Evolutionary conservation across 2,888 invertebrate genomes (phyloP).

Genomic region (Marronus borbonicus): DNA sequence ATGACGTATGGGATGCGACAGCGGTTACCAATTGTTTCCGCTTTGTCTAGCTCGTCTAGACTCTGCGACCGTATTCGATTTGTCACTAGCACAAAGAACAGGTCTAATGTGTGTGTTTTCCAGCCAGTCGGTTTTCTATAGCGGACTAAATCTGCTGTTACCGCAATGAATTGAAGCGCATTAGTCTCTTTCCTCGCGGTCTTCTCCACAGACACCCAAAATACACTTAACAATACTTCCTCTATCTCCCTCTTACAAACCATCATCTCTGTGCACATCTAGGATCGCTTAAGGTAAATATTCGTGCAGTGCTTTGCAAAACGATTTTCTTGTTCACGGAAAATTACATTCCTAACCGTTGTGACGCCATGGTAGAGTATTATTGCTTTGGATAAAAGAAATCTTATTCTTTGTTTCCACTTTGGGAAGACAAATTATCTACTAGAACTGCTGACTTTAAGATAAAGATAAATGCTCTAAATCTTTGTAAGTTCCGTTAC

Average conservation of each 20-base stretch:
- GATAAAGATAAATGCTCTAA: too few species aligned
- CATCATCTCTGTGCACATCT: neutral
- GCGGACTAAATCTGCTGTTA: constrained; percentile 63
- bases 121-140: constrained; percentile 60
- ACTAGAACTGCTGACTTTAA: too few species aligned
- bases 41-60: constrained; percentile 4
- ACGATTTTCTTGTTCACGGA: too few species aligned
- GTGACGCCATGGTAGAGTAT: too few species aligned
- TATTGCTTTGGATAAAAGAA: too few species aligned
- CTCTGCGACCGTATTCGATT: constrained; percentile 20
- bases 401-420: too few species aligned
- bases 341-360: too few species aligned
- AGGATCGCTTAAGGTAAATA: constrained; percentile 7
- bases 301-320: neutral
- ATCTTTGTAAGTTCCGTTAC: too few species aligned
- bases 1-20: neutral
- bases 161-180: constrained; percentile 62
- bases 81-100: constrained; percentile 33
- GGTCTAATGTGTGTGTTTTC: constrained; percentile 57
- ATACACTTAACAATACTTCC: constrained; percentile 41
- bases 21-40: constrained; percentile 1
- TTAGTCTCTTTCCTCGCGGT: constrained; percentile 60
- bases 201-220: constrained; percentile 52
- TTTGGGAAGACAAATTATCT: too few species aligned
- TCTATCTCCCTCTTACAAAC: constrained; percentile 1